Percentiles rank a stretch among this genome's conserved stretches.
Evolutionary conservation across 23 tunicate species (phyloP).

Genomic region (Aplidium turbinatum): DNA sequence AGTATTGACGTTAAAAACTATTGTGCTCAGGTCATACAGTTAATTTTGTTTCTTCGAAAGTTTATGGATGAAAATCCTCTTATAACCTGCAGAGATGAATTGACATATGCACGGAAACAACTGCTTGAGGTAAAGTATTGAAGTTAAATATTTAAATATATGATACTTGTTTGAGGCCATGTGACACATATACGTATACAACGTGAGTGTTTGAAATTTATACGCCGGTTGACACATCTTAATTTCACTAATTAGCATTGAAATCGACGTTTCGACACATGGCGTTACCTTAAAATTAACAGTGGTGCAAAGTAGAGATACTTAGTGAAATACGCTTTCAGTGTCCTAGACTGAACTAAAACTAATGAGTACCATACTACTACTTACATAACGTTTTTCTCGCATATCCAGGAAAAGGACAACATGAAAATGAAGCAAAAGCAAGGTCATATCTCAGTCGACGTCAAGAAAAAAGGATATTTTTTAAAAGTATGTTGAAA

Average conservation of each 20-base stretch:
- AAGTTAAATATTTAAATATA: neutral
- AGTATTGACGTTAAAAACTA: neutral
- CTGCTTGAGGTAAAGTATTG: constrained; percentile 45
- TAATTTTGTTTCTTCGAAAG: constrained; percentile 65
- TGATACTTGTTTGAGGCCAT: no score
- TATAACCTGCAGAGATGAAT: constrained; percentile 88
- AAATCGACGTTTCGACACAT: no score
- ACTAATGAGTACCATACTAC: no score
- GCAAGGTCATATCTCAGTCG: constrained; percentile 50
- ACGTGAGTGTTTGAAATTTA: no score
- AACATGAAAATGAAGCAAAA: constrained; percentile 75
- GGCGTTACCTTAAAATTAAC: no score
- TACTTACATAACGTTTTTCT: no score
- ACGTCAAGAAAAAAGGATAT: constrained; percentile 47
- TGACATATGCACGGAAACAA: constrained; percentile 48
- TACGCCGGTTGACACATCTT: no score
- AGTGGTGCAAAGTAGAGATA: no score
- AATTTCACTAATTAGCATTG: no score
- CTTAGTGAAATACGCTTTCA: no score
- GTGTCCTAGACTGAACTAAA: no score
- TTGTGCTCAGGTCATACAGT: constrained; percentile 43
- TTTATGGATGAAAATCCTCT: constrained; percentile 83
- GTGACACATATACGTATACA: no score
- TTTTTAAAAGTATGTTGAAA: constrained; percentile 56
- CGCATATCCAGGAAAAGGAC: constrained; percentile 46